These are phyloP conservation scores for Pyrrhia umbra DNA, from an alignment of 2,888 invertebrate species.

Conservation along the genomic window DNA sequence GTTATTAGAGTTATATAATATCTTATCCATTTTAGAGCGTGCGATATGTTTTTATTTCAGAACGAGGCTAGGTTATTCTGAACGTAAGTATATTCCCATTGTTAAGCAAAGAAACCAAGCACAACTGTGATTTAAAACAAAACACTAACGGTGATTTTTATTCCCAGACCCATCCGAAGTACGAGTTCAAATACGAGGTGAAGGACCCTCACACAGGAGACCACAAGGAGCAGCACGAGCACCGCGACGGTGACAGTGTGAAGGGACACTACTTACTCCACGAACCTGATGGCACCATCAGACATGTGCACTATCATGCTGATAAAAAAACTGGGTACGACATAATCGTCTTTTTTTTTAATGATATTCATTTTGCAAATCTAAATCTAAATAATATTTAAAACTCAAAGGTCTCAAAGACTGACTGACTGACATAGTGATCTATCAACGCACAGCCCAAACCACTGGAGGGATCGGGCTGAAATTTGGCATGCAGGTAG, in stretches of 20 bases:
- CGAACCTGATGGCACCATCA: constrained; percentile 86
- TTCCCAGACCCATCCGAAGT: constrained; percentile 69
- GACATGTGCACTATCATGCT: constrained; percentile 61
- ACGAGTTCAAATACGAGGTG: constrained; percentile 74
- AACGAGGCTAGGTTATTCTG: no score
- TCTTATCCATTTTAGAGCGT: no score
- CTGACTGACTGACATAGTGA: no score
- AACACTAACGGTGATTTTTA: not conserved
- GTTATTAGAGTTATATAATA: no score
- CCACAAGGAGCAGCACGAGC: constrained; percentile 84
- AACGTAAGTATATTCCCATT: not conserved
- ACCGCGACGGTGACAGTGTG: constrained; percentile 88
- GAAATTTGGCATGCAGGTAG: no score
- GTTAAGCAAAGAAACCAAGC: not conserved
- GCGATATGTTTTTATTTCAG: no score
- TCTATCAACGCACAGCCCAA: no score
- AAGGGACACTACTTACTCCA: constrained; percentile 89
- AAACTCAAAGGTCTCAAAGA: no score
- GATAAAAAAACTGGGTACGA: constrained; percentile 28
- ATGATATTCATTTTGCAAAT: not conserved
- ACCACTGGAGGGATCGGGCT: no score
- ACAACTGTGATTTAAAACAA: not conserved
- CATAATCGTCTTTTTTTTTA: not conserved
- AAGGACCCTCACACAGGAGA: constrained; percentile 90
- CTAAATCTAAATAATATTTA: no score